Base-by-base conservation (phyloP, 2,888 invertebrate species). In the Dasypolia templi region DNA sequence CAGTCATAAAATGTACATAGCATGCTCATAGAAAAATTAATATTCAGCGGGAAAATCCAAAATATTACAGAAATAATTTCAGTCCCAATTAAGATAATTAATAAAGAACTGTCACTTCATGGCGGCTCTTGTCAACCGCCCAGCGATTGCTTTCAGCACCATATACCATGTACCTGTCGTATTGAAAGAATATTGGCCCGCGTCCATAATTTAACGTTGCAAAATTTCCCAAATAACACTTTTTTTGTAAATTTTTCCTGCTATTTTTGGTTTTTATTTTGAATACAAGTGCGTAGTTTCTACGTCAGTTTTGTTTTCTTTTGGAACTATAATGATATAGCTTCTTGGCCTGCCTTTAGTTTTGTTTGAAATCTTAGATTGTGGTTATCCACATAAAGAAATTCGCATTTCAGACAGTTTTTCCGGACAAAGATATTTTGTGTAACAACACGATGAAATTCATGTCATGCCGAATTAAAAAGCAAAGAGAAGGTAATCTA, bases 111-210 rank as follows among this genome's bases (percentile, higher is more conserved):
- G 65, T 82, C 68, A 68, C 61, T 67, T 59, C 22, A 79, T 53
- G 39, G 22, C 53, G 46, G 9, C 55, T 35, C 17, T 44, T 61
- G 61, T 67, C 69, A 44, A 55, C 39, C 29, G 49, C 39, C 29
- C 55, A 26, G 26, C 32, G 66, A 72, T 66, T 26, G 46, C 80
- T 82, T 76, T 83, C 79, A 75, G 22, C 81, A 26, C 72, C 62
- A 19, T n/a, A n/a, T n/a, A n/a, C n/a, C n/a, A n/a, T n/a, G n/a
- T n/a, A n/a, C 55, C 61, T 63, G 51, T 51, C 32, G 81, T 62
- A 22, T 75, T 72, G 62, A 74, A 63, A 75, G 46, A 83, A 77
- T 59, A 79, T 79, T 84, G 81, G 79, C 74, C 68, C 55, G 22
- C 35, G 26, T 72, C 77, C 81, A 81, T 77, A 74, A 56, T 69